These are phyloP conservation scores for Pogonomyrmex californicus DNA, from an alignment of 1,140 invertebrate species.

Conservation along the genomic window DNA sequence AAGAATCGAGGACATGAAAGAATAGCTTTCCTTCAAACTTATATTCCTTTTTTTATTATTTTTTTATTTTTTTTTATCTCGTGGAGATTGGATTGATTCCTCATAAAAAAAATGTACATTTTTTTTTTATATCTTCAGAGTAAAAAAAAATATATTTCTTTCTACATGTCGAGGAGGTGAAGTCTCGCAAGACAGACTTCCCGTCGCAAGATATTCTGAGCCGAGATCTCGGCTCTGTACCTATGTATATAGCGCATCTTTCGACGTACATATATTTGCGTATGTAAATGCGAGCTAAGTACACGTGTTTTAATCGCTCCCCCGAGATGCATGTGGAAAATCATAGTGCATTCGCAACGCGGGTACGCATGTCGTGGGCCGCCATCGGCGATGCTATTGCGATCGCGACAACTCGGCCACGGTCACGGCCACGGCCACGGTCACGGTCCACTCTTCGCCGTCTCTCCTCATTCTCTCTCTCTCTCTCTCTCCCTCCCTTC, in stretches of 20 bases:
- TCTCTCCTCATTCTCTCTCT: neutral
- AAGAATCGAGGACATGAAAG: neutral
- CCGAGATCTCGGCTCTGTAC: no score
- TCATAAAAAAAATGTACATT: no score
- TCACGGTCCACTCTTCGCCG: conserved; percentile 78
- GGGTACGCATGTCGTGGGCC: neutral
- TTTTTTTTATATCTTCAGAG: no score
- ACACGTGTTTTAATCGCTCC: neutral
- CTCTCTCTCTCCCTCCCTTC: conserved; percentile 35
- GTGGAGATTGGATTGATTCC: no score
- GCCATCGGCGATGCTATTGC: conserved; percentile 5
- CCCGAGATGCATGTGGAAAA: neutral
- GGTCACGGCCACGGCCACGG: conserved; percentile 79
- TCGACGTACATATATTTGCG: neutral
- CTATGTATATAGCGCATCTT: no score
- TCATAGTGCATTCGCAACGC: conserved; percentile 14
- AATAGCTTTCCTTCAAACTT: no score
- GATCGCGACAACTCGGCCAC: conserved; percentile 80
- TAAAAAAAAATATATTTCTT: no score
- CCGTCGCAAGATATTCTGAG: no score
- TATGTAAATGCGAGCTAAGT: neutral
- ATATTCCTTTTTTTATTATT: no score
- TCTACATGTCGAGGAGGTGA: no score
- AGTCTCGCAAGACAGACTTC: no score
- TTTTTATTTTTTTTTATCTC: neutral